Conservation (phyloP, 2,888 invertebrate genomes). For the Isoperla grammatica region DNA sequence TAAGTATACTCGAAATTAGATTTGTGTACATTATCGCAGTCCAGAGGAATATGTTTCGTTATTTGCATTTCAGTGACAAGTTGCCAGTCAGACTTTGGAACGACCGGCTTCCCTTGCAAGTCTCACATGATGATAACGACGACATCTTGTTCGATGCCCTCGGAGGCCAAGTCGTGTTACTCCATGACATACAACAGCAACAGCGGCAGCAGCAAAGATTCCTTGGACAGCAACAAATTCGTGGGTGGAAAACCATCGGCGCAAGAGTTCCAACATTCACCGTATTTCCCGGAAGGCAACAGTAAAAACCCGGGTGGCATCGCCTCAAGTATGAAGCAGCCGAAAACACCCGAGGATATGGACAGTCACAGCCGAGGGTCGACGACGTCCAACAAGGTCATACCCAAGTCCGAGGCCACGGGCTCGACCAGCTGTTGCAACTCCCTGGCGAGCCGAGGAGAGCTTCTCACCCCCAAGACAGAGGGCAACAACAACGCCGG, state of each 20-base stretch:
- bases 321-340: constrained; percentile 47
- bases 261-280: constrained; percentile 39
- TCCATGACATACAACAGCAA: constrained; percentile 40
- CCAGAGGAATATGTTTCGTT: background rate
- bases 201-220: constrained; percentile 33
- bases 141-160: constrained; percentile 32
- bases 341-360: constrained; percentile 47
- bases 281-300: constrained; percentile 38
- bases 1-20: too few species aligned
- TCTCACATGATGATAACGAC: constrained; percentile 37
- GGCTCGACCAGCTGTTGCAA: constrained; percentile 45
- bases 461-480: constrained; percentile 62
- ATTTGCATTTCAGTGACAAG: constrained; percentile 36
- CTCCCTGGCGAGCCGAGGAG: constrained; percentile 21
- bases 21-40: too few species aligned
- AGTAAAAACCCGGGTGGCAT: constrained; percentile 31
- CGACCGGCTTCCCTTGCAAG: constrained; percentile 39
- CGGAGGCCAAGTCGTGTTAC: constrained; percentile 46
- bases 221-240: constrained; percentile 18
- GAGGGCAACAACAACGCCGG: constrained; percentile 42
- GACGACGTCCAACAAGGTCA: constrained; percentile 35
- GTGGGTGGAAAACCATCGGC: constrained; percentile 28
- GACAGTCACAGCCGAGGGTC: constrained; percentile 25
- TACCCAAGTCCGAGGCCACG: constrained; percentile 41
- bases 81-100: constrained; percentile 41